Conservation (phyloP, 1,140 invertebrate genomes). For the Belonocnema kinseyi region DNA sequence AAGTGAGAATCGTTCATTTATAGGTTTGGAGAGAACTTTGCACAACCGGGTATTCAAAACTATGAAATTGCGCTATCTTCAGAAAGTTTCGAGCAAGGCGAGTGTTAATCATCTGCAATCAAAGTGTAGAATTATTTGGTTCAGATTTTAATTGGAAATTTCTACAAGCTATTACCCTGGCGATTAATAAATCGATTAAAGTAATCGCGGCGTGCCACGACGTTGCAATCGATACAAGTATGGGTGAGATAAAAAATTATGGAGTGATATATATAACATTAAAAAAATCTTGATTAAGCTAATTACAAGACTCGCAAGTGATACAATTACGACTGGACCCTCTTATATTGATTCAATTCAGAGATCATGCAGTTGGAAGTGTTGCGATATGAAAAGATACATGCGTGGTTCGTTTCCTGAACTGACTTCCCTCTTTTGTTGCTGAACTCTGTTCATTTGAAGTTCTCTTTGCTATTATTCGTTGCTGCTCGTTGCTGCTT, state of each 20-base stretch:
- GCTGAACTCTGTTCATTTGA: neutral
- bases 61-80: conserved; percentile 39
- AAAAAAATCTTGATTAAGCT: neutral
- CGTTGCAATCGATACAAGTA: neutral
- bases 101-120: conserved; percentile 47
- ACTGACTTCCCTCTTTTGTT: neutral
- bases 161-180: conserved; percentile 35
- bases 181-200: conserved; percentile 51
- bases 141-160: conserved; percentile 58
- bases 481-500: conserved; percentile 12
- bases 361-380: neutral
- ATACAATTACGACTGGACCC: neutral
- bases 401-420: neutral
- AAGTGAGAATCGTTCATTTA: conserved; percentile 23
- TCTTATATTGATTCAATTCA: neutral
- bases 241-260: neutral
- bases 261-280: neutral
- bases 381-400: neutral
- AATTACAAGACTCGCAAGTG: neutral
- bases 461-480: neutral
- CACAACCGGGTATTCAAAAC: conserved; percentile 31
- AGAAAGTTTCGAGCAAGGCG: conserved; percentile 32
- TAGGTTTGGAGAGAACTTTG: neutral
- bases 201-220: conserved; percentile 38
- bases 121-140: conserved; percentile 50